These are phyloP conservation scores for Sinocyclocheilus anophthalmus DNA, from an alignment of 2,113 vertebrate genomes.

Conservation along the genomic window DNA sequence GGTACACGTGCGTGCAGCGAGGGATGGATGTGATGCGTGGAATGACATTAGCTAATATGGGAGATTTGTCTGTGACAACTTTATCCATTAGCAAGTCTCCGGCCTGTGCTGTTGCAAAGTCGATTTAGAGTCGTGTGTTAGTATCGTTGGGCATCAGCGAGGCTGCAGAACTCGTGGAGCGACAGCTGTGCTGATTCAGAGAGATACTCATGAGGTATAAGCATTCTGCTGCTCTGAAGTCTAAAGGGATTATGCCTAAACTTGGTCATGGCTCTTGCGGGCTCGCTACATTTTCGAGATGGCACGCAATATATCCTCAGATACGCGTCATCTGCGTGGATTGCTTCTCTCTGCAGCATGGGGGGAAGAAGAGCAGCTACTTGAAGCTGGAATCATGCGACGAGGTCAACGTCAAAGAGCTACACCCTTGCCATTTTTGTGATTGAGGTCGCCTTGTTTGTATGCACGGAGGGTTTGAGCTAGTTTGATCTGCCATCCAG, in stretches of 20 bases:
- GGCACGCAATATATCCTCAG: constrained; percentile 42
- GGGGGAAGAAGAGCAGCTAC: neutral
- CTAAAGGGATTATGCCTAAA: constrained; percentile 66
- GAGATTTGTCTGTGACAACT: constrained; percentile 71
- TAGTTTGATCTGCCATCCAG: constrained; percentile 34
- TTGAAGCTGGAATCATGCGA: constrained; percentile 28
- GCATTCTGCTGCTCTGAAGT: constrained; percentile 47
- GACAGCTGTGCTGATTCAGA: constrained; percentile 63
- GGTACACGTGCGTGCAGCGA: constrained; percentile 39
- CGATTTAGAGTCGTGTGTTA: constrained; percentile 61
- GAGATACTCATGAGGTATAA: constrained; percentile 58
- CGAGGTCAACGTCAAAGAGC: neutral
- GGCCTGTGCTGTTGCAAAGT: constrained; percentile 67
- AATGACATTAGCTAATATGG: constrained; percentile 64
- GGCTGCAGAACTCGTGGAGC: constrained; percentile 57
- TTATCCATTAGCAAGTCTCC: constrained; percentile 72
- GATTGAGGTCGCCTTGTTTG: constrained; percentile 51
- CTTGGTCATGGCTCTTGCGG: constrained; percentile 49
- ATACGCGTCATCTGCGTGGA: neutral
- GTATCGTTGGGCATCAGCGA: constrained; percentile 64
- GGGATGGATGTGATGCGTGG: constrained; percentile 53
- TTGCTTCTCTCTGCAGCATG: neutral
- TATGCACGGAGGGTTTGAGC: constrained; percentile 18
- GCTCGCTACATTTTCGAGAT: constrained; percentile 44
- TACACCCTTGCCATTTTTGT: constrained; percentile 7